phyloP scores from a whole-genome alignment of 2,113 vertebrate genomes.

The Salminus brasiliensis region DNA sequence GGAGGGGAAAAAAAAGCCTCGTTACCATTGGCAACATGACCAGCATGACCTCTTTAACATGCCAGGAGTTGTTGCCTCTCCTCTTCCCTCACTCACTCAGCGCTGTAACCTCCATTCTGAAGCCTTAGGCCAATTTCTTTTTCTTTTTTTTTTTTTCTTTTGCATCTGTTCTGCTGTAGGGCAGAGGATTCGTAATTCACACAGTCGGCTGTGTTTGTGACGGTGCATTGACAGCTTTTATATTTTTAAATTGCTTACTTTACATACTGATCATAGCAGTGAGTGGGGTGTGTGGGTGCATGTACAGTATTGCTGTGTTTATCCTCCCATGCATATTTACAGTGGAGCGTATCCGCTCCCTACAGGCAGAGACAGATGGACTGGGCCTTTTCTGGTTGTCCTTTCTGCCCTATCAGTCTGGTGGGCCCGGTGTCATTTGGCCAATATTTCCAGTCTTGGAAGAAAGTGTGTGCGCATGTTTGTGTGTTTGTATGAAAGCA shows the following conservation, averaged over 20 bases:
- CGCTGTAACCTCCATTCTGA: background rate
- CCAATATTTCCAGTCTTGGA: background rate
- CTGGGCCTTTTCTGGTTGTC: conserved; percentile 30
- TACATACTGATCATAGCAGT: background rate
- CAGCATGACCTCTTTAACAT: background rate
- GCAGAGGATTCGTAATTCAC: background rate
- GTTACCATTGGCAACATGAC: background rate
- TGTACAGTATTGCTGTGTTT: conserved; percentile 21
- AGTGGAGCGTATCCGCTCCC: conserved; percentile 9
- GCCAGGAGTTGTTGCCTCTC: background rate
- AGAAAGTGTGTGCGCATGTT: background rate
- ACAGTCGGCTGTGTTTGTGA: background rate
- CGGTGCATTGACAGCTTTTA: background rate
- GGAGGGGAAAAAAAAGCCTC: background rate
- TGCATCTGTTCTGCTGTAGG: background rate
- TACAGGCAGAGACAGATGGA: conserved; percentile 46
- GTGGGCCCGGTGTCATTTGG: conserved; percentile 7
- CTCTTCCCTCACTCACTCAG: background rate
- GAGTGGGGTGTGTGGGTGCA: background rate
- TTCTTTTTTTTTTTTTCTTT: background rate
- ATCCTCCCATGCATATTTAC: conserved; percentile 42
- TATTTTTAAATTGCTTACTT: background rate
- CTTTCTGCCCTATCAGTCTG: conserved; percentile 39
- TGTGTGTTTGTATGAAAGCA: background rate
- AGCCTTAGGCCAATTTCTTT: background rate